Percentiles rank a stretch among this genome's conserved stretches.
Conservation (phyloP, 2,113 vertebrate species). For the Cebidichthys violaceus region DNA sequence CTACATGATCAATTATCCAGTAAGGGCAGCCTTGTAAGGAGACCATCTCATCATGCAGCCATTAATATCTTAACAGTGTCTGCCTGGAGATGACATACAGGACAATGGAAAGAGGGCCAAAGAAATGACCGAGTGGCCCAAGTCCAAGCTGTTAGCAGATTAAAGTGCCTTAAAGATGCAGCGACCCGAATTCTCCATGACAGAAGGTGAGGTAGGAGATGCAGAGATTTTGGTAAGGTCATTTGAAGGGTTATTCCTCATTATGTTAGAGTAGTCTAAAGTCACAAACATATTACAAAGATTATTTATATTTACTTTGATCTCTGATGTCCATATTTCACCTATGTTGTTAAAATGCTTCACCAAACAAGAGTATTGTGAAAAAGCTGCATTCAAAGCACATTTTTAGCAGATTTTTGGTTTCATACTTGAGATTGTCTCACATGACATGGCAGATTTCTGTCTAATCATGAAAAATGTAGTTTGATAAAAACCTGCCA, state of each 20-base stretch:
- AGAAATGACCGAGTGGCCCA: slow-evolving; percentile 73
- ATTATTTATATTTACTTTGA: neutral
- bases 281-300: neutral
- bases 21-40: slow-evolving; percentile 79
- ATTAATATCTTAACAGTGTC: slow-evolving; percentile 86
- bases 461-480: neutral
- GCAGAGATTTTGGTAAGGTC: slow-evolving; percentile 50
- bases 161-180: slow-evolving; percentile 74
- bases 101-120: slow-evolving; percentile 79
- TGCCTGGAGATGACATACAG: slow-evolving; percentile 82
- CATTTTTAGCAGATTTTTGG: neutral
- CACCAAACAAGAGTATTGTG: neutral
- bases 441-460: neutral
- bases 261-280: neutral
- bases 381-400: neutral
- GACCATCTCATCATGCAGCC: slow-evolving; percentile 82
- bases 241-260: slow-evolving; percentile 28
- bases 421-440: neutral
- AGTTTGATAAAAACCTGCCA: neutral
- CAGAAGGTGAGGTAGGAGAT: slow-evolving; percentile 44
- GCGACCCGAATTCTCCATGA: slow-evolving; percentile 51
- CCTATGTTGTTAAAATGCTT: neutral
- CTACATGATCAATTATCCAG: slow-evolving; percentile 84
- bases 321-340: neutral
- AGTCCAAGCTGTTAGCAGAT: slow-evolving; percentile 79